Evolutionary conservation across 2,113 vertebrate genomes (phyloP).

Genomic region (Aphelocoma coerulescens): DNA sequence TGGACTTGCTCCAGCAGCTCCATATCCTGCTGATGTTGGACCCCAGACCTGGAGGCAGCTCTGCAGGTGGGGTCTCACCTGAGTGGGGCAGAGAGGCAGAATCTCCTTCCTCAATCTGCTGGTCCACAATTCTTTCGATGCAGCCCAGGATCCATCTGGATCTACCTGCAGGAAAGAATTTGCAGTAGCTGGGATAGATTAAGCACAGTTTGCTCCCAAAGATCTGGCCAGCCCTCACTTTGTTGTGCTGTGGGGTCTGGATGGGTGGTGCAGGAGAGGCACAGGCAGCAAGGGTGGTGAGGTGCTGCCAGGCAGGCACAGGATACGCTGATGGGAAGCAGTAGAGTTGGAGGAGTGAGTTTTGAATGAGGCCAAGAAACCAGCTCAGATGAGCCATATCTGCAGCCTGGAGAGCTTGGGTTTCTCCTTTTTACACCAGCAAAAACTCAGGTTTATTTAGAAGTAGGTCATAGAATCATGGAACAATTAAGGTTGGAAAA

Average conservation of each 20-base stretch:
- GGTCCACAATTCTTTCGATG: not conserved
- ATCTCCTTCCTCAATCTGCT: not conserved
- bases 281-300: not conserved
- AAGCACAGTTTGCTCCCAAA: not conserved
- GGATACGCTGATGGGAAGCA: not conserved
- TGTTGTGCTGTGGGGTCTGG: not conserved
- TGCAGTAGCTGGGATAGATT: not conserved
- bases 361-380: not conserved
- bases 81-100: not conserved
- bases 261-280: not conserved
- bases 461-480: not conserved
- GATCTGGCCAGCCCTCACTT: not conserved
- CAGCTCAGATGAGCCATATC: fast-evolving
- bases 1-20: not conserved
- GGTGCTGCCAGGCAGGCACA: not conserved
- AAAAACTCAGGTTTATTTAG: not conserved
- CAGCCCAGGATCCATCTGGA: not conserved
- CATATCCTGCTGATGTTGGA: not conserved
- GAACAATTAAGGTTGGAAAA: not conserved
- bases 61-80: not conserved
- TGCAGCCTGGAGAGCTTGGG: not conserved
- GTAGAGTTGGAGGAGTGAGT: not conserved
- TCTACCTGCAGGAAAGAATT: not conserved
- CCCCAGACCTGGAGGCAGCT: not conserved
- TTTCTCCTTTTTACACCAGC: not conserved